Evolutionary conservation across 2,113 vertebrate genomes (phyloP).

Genomic region (Oreochromis tanganicae): DNA sequence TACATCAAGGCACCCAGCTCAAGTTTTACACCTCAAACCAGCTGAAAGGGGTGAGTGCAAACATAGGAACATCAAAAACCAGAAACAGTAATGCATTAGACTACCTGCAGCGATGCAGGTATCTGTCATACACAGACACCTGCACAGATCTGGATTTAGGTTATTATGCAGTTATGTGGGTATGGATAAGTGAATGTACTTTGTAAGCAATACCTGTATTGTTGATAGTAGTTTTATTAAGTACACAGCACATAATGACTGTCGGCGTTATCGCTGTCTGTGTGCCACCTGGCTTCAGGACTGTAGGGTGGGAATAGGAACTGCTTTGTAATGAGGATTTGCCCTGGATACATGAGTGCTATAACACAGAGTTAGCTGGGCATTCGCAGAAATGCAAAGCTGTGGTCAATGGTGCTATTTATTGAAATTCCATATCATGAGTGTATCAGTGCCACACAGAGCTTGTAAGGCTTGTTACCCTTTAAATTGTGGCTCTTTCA

Average conservation of each 20-base stretch:
- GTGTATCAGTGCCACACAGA: not conserved
- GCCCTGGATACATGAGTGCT: not conserved
- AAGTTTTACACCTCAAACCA: not conserved
- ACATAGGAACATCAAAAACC: not conserved
- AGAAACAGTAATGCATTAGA: not conserved
- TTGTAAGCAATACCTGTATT: not conserved
- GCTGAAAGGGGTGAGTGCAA: not conserved
- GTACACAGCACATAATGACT: not conserved
- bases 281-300: not conserved
- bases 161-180: not conserved
- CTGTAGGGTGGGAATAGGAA: not conserved
- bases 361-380: not conserved
- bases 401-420: not conserved
- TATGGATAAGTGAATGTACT: not conserved
- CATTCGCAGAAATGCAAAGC: not conserved
- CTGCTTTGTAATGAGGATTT: not conserved
- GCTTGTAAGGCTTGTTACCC: not conserved
- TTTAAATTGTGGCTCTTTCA: not conserved
- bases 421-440: not conserved
- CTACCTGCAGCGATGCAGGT: not conserved
- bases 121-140: not conserved
- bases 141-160: not conserved
- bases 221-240: not conserved
- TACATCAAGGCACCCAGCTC: not conserved
- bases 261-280: not conserved